Conservation (phyloP, 2,113 vertebrate genomes). For the Cryptoleucopteryx plumbea region DNA sequence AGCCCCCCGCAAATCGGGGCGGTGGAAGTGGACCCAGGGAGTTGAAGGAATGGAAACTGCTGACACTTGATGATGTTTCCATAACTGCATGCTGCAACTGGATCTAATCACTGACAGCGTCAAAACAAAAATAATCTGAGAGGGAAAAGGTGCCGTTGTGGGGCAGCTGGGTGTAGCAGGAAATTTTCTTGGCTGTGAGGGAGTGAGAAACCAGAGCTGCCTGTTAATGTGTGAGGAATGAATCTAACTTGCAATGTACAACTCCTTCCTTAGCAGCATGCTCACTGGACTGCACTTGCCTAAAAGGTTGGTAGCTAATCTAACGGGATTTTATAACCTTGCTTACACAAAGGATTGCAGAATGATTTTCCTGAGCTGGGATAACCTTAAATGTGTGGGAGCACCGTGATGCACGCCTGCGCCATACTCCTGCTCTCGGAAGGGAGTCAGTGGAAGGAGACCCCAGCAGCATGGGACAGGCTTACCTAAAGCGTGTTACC, state of each 20-base stretch:
- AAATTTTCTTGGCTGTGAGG: neutral
- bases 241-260: neutral
- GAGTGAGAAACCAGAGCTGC: conserved; percentile 17
- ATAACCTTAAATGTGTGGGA: neutral
- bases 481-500: fast-evolving
- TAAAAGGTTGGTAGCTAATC: neutral
- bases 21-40: neutral
- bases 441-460: neutral
- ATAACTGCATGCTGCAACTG: neutral
- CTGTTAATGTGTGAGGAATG: neutral
- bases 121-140: neutral
- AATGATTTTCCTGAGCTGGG: neutral
- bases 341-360: fast-evolving
- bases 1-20: neutral
- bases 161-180: neutral
- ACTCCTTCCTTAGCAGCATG: neutral
- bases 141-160: neutral
- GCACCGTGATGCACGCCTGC: neutral
- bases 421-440: neutral
- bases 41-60: neutral
- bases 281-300: neutral
- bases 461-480: neutral
- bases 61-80: neutral
- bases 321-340: neutral
- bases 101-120: neutral